Conservation (phyloP, 92 coral and sea anemone species). For the Parazoanthus swiftii region DNA sequence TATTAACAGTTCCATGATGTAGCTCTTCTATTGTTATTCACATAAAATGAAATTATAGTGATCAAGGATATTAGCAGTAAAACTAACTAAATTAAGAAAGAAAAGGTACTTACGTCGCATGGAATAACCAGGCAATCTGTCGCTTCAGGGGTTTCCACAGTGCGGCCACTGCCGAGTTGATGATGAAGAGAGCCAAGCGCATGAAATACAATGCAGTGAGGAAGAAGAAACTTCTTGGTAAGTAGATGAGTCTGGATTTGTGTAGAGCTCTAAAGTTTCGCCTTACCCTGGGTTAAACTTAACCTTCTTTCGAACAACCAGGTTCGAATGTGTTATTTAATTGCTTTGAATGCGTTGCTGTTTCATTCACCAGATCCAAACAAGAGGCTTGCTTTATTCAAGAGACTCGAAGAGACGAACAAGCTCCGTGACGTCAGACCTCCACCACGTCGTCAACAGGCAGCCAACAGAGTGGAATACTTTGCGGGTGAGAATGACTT, state of each 20-base stretch:
- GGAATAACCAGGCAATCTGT: neutral
- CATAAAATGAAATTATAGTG: no score
- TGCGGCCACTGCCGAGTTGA: conserved; percentile 79
- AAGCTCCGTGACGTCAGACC: conserved; percentile 84
- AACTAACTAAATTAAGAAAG: no score
- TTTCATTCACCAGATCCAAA: conserved; percentile 66
- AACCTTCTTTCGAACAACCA: no score
- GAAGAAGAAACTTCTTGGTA: conserved; percentile 85
- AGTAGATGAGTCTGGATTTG: neutral
- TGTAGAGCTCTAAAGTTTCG: no score
- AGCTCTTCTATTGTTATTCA: no score
- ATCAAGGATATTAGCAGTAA: no score
- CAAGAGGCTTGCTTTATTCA: conserved; percentile 83
- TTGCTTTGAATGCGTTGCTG: neutral
- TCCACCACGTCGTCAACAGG: conserved; percentile 74
- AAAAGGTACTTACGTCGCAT: no score
- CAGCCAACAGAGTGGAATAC: conserved; percentile 75
- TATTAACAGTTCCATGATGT: no score
- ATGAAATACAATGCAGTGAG: conserved; percentile 97
- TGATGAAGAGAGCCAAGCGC: conserved; percentile 91
- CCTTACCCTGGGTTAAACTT: no score
- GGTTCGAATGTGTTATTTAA: neutral
- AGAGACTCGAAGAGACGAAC: conserved; percentile 88
- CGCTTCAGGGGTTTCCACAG: conserved; percentile 79
- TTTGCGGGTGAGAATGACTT: conserved; percentile 72